phyloP scores from a whole-genome alignment of 2,113 vertebrate species.

The Zeus faber region DNA sequence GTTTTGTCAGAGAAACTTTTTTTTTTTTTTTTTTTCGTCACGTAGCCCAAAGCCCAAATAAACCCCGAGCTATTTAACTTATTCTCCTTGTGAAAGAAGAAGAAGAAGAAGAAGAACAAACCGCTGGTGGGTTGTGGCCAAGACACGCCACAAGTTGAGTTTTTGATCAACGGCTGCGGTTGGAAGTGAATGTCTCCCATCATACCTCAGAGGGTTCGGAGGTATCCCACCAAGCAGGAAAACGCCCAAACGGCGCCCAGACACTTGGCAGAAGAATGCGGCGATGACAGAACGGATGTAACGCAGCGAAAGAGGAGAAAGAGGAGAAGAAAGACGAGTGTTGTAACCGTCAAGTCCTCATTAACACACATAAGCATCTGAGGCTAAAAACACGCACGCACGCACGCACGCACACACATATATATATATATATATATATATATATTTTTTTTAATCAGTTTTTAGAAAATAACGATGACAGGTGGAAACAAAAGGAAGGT shows the following conservation, averaged over 20 bases:
- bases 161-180: neutral
- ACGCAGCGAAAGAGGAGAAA: constrained; percentile 5
- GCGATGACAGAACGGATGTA: constrained; percentile 13
- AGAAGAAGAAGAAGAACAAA: neutral
- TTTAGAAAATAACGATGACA: too few relatives aligned
- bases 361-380: too few relatives aligned
- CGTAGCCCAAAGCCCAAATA: constrained; percentile 12
- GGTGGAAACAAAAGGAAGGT: too few relatives aligned
- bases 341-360: too few relatives aligned
- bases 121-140: neutral
- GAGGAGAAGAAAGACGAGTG: neutral
- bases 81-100: neutral
- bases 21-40: too few relatives aligned
- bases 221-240: constrained; percentile 6
- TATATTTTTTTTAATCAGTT: too few relatives aligned
- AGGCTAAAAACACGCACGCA: too few relatives aligned
- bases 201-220: neutral
- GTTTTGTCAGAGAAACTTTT: constrained; percentile 12
- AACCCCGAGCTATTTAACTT: neutral
- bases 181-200: neutral
- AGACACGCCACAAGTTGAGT: neutral
- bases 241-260: constrained; percentile 2
- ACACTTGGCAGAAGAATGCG: constrained; percentile 26
- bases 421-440: too few relatives aligned
- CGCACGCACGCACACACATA: neutral